Conservation (phyloP, 2,797 vertebrate species). For the Rhadinocentrus ornatus region DNA sequence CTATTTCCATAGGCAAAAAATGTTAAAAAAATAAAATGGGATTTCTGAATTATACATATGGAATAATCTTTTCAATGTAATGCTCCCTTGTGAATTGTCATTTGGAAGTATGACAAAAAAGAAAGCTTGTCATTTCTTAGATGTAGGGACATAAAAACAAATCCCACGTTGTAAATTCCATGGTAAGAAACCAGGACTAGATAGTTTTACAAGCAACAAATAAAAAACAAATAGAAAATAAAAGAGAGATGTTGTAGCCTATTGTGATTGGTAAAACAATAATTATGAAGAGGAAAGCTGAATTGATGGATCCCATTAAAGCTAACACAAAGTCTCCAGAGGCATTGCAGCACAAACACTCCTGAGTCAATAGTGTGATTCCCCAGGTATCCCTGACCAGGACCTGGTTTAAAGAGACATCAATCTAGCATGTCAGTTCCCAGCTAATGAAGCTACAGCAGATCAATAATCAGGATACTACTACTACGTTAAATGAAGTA, state of each 20-base stretch:
- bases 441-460: conserved; percentile 88
- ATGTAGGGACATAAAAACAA: conserved; percentile 69
- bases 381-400: conserved; percentile 86
- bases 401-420: conserved; percentile 89
- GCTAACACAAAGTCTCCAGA: conserved; percentile 81
- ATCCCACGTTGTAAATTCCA: conserved; percentile 52
- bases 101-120: conserved; percentile 68
- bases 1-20: conserved; percentile 70
- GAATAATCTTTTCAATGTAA: conserved; percentile 69
- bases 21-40: conserved; percentile 40
- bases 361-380: conserved; percentile 85
- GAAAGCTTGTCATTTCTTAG: conserved; percentile 67
- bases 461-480: conserved; percentile 89
- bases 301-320: conserved; percentile 90
- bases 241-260: conserved; percentile 47
- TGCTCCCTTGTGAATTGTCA: conserved; percentile 62
- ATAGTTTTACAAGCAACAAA: conserved; percentile 43
- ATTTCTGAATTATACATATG: conserved; percentile 66
- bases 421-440: conserved; percentile 90
- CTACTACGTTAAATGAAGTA: conserved; percentile 84
- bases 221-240: conserved; percentile 12
- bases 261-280: conserved; percentile 76
- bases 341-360: conserved; percentile 80
- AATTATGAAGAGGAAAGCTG: conserved; percentile 84
- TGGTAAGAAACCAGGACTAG: conserved; percentile 59